A percentile compares a stretch with the other conserved stretches of the same genome.
These are phyloP conservation scores for Ceratina calcarata DNA, from an alignment of 1,140 invertebrate species.

Conservation along the genomic window DNA sequence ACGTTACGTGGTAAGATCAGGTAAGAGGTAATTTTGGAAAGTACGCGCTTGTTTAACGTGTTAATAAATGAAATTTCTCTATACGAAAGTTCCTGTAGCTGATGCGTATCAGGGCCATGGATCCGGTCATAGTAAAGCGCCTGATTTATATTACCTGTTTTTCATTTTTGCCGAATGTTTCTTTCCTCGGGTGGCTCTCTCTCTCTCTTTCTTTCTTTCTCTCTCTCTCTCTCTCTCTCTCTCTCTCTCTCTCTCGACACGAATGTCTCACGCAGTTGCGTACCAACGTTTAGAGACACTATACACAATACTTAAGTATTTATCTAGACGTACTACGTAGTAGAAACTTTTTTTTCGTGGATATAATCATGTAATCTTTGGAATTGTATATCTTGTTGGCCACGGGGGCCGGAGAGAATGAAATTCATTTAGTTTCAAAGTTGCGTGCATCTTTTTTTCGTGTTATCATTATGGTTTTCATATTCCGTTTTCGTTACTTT, in stretches of 20 bases:
- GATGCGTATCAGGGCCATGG: conserved; percentile 11
- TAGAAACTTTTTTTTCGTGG: conserved; percentile 63
- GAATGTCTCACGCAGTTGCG: conserved; percentile 62
- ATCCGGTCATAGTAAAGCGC: conserved; percentile 37
- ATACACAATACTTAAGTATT: conserved; percentile 66
- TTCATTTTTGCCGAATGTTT: conserved; percentile 29
- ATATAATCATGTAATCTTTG: conserved; percentile 63
- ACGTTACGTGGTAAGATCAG: conserved; percentile 6
- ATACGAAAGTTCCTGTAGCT: conserved; percentile 6
- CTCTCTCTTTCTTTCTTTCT: background rate
- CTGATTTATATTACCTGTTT: conserved; percentile 23
- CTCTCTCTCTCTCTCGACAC: background rate
- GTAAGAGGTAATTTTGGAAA: conserved; percentile 27
- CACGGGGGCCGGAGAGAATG: conserved; percentile 52
- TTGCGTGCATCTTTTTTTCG: conserved; percentile 50
- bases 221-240: conserved; percentile 13
- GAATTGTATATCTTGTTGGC: conserved; percentile 56
- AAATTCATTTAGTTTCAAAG: conserved; percentile 63
- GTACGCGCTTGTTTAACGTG: conserved; percentile 20
- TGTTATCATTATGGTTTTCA: conserved; percentile 24
- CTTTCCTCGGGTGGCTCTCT: conserved; percentile 30
- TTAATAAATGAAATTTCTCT: conserved; percentile 19
- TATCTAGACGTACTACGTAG: conserved; percentile 68
- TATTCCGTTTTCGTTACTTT: background rate
- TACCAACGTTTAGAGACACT: conserved; percentile 65